Evolutionary conservation across 64 coral and sea anemone species (phyloP), one percentile per base, ranked within the genome.

Genomic region (Hydrozoanthus tunicans): DNA sequence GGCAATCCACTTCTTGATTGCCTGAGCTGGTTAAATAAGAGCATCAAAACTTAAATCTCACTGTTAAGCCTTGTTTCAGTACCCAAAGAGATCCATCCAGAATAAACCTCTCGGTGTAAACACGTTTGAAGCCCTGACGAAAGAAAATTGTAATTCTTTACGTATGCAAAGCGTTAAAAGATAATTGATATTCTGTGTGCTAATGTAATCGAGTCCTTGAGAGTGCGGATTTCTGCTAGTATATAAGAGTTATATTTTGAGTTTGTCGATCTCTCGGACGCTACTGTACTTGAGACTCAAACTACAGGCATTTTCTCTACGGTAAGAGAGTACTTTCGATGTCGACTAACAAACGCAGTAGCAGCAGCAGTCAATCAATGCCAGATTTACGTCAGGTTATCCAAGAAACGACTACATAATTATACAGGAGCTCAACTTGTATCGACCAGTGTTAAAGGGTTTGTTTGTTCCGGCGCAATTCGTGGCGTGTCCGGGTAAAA

Each of bases 381-480:
- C n/a, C 57, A 25, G 57, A 80, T 60, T 80, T 80, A 61, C 57
- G 57, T 9, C 57, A 80, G 7, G 20, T 80, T 9, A 27, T 80
- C 60, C 56, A 80, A 80, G 78, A 80, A 61, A 61, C 78, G 58
- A 57, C 26, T 17, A 8, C 57, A 26, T 43, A 43, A 43, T 43
- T 59, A 80, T 57, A 80, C 78, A 80, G 78, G 23, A 59, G 78
- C 78, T 59, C 78, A 80, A 60, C 56, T 69, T 85, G 62, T 69
- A 70, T 85, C 69, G 82, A 69, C 62, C 43, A 54, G 82, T 11
- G 64, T 85, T 69, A 68, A 85, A 69, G 82, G 27, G 32, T 85
- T 85, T 5, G 10, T 85, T 70, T 85, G 63, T 85, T 70, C 82
- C 82, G 62, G 63, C 64, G 24, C 82, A 85, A 85, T 85, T 61